Base-by-base conservation (phyloP, 2,888 invertebrate genomes). In the Meghimatium bilineatum region DNA sequence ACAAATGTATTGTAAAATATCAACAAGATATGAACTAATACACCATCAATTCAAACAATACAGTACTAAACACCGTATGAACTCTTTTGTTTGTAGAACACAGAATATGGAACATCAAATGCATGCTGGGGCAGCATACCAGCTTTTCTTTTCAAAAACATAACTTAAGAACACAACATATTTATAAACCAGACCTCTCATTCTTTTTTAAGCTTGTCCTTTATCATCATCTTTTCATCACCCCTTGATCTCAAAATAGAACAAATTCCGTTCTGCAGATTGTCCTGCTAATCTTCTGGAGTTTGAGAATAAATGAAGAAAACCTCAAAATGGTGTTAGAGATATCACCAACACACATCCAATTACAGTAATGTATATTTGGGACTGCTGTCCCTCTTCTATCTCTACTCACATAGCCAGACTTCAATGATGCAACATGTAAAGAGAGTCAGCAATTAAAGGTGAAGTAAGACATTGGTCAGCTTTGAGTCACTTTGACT, bases 21-120 rank as follows among this genome's bases (percentile, higher is more conserved):
- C 71, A 71, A 71, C 71, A 38, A 36, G 71, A 26, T 71, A 71
- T 71, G 1, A 71, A 71, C 71, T 6, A 36, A 71, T 71, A 71
- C 71, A 71, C 38, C 71, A 71, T 38, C 26, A 71, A 71, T 38
- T 36, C 36, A 38, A 71, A 71, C 71, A 71, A 38, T 38, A 38
- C 36, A 71, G n/a, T 38, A 36, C 71, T 26, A 71, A 71, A 71
- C 71, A 38, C 36, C 23, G 38, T 38, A 71, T 38, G 23, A 71
- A 71, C 71, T 38, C 14, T 6, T 29, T 63, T n/a, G 26, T 20
- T 63, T 63, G 29, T 29, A 12, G 12, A 66, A 66, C 14, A 32
- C 32, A 66, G 8, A 66, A 66, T 32, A 32, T 66, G 32, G 32
- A 66, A 66, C 66, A 66, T 32, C 1, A 66, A 66, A 32, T 32